A percentile compares a stretch with the other conserved stretches of the same genome.
These are phyloP conservation scores for Liparis tanakae DNA, from an alignment of 2,797 vertebrate species.

Conservation along the genomic window DNA sequence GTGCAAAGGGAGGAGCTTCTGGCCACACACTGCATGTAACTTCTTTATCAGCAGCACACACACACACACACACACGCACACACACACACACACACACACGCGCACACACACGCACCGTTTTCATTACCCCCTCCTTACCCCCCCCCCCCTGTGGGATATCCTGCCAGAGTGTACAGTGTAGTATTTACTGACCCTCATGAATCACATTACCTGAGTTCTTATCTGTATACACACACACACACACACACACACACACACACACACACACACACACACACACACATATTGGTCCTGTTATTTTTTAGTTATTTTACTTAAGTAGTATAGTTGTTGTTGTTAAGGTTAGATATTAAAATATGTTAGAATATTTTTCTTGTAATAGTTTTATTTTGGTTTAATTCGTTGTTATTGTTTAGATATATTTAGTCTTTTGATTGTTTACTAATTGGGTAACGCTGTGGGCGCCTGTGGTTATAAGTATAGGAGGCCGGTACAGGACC, in stretches of 20 bases:
- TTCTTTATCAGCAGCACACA: constrained; percentile 71
- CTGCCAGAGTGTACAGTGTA: constrained; percentile 74
- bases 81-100: constrained; percentile 32
- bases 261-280: constrained; percentile 49
- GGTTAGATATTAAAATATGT: no score
- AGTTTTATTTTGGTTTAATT: no score
- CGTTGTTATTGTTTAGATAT: no score
- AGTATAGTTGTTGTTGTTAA: no score
- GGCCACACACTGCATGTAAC: constrained; percentile 37
- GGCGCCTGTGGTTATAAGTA: no score
- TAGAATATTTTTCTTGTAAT: no score
- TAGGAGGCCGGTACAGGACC: no score
- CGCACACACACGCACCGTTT: constrained; percentile 29
- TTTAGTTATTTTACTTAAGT: constrained; percentile 25
- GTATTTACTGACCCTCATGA: constrained; percentile 77
- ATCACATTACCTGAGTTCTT: constrained; percentile 76
- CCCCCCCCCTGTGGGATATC: constrained; percentile 79
- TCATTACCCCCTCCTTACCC: constrained; percentile 54
- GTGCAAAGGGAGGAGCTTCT: constrained; percentile 77
- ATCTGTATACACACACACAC: constrained; percentile 69
- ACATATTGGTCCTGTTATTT: constrained; percentile 70
- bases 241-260: no score
- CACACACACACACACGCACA: constrained; percentile 40
- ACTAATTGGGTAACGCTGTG: no score
- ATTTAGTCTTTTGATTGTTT: no score